Evolutionary conservation across 2,113 vertebrate species (phyloP).

Genomic region (Cyphomyrus discorhynchus): DNA sequence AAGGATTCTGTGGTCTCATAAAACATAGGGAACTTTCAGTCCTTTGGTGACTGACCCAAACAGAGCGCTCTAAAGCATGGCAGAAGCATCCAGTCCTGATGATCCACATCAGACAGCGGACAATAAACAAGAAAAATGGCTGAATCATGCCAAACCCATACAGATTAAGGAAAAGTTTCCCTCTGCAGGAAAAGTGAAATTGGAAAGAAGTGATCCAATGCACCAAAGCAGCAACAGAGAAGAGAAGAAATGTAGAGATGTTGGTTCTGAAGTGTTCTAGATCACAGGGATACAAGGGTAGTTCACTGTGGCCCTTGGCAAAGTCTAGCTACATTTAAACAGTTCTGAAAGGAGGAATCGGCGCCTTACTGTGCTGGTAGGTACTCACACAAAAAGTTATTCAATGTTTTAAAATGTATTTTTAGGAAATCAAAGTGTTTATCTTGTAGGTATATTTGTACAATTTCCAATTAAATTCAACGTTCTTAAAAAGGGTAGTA

Average conservation of each 20-base stretch:
- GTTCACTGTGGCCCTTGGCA: not conserved
- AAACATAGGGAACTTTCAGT: not conserved
- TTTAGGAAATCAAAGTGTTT: not conserved
- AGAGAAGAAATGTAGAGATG: not conserved
- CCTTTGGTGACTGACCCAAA: not conserved
- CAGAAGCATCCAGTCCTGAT: not conserved
- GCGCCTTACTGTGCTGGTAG: not conserved
- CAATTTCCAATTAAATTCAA: not conserved
- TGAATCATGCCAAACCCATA: not conserved
- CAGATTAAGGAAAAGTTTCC: not conserved
- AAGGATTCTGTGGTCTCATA: not conserved
- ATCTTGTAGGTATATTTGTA: not conserved
- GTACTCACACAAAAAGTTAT: not conserved
- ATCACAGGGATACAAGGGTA: not conserved
- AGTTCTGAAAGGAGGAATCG: not conserved
- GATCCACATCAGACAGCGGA: not conserved
- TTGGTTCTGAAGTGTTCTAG: not conserved
- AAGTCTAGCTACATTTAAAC: not conserved
- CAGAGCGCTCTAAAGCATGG: not conserved
- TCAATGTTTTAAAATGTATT: not conserved
- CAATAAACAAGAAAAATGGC: not conserved
- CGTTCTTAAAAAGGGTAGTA: not conserved
- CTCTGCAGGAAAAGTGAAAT: not conserved
- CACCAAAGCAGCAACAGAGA: not conserved
- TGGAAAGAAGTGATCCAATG: not conserved